These are phyloP conservation scores for Melanogrammus aeglefinus DNA, from an alignment of 2,797 vertebrate species.

Conservation along the genomic window DNA sequence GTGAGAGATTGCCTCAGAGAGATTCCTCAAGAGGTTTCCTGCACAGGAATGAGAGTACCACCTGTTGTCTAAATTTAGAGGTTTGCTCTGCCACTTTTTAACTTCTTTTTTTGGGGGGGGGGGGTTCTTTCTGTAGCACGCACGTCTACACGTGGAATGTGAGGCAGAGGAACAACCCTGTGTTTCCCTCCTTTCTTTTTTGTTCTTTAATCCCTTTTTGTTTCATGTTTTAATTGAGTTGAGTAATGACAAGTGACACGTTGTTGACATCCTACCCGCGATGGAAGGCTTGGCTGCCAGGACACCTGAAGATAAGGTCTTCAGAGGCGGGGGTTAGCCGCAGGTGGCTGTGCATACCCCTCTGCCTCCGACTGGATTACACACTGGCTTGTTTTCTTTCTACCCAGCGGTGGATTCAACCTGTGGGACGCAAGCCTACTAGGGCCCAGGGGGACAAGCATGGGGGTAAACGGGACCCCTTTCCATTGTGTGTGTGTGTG, in stretches of 20 bases:
- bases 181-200: neutral
- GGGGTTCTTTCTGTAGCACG: conserved; percentile 19
- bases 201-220: too few species aligned
- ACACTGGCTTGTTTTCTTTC: too few species aligned
- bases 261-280: conserved; percentile 10
- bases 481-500: too few species aligned
- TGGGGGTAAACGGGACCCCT: too few species aligned
- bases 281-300: neutral
- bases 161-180: conserved; percentile 29
- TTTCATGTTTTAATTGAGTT: conserved; percentile 23
- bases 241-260: conserved; percentile 26
- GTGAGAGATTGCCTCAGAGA: conserved; percentile 47
- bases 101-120: neutral
- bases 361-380: too few species aligned
- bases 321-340: neutral
- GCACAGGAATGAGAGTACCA: conserved; percentile 59
- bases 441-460: too few species aligned
- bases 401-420: too few species aligned
- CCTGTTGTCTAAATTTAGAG: conserved; percentile 60
- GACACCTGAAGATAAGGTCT: conserved; percentile 7
- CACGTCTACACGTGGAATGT: conserved; percentile 14
- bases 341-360: neutral
- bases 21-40: conserved; percentile 64
- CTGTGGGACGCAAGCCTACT: too few species aligned
- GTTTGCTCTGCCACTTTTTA: conserved; percentile 5